These are phyloP conservation scores for Chelmon rostratus DNA, from an alignment of 2,797 vertebrate genomes.

Conservation along the genomic window DNA sequence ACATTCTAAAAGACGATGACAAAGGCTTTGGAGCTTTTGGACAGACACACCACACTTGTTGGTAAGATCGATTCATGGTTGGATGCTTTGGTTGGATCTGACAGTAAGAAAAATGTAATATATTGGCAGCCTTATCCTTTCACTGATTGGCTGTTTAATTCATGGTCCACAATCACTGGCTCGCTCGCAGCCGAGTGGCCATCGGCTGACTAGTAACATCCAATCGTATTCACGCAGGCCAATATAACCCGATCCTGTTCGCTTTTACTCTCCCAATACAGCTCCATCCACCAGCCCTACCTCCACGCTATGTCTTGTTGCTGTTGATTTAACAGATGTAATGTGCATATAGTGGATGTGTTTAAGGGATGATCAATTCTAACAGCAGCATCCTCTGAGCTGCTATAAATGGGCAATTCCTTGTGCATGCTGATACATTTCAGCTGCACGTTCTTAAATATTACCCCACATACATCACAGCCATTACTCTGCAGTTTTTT, in stretches of 20 bases:
- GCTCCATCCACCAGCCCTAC: background rate
- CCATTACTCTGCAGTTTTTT: background rate
- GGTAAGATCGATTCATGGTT: background rate
- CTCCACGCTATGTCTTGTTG: background rate
- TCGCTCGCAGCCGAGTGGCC: background rate
- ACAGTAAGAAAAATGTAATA: background rate
- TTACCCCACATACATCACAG: too few relatives aligned
- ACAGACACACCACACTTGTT: background rate
- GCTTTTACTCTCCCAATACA: background rate
- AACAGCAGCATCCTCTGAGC: background rate
- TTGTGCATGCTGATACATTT: background rate
- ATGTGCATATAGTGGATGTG: background rate
- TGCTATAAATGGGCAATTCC: background rate
- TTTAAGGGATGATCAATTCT: background rate
- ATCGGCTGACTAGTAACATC: background rate
- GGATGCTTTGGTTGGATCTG: background rate
- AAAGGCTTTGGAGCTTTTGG: too few relatives aligned
- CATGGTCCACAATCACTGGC: background rate
- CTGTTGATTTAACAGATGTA: background rate
- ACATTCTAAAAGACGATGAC: too few relatives aligned
- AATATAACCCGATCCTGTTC: background rate
- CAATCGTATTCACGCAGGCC: background rate
- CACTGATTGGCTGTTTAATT: background rate
- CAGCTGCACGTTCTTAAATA: too few relatives aligned
- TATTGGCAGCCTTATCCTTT: background rate